Evolutionary conservation across 2,113 vertebrate species (phyloP).

Genomic region (Cryptomyrus ogoouensis): DNA sequence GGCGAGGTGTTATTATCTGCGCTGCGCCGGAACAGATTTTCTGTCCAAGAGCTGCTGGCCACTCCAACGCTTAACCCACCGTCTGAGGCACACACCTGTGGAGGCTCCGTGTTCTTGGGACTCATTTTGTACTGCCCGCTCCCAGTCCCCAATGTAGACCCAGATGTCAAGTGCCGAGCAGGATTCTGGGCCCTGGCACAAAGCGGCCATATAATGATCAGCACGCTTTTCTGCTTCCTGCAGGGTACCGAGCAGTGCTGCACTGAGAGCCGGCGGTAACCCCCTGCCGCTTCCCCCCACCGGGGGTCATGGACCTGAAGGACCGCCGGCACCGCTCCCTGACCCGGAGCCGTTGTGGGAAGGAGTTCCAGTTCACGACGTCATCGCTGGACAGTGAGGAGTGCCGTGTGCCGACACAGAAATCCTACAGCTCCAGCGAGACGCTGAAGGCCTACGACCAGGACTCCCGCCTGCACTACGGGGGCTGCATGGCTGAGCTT

Average conservation of each 20-base stretch:
- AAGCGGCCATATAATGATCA: neutral
- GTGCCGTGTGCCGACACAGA: constrained; percentile 90
- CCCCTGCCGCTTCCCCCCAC: neutral
- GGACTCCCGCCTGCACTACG: constrained; percentile 85
- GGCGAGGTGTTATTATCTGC: neutral
- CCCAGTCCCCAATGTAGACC: neutral
- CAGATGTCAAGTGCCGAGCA: neutral
- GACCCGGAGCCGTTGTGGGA: constrained; percentile 76
- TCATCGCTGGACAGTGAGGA: constrained; percentile 85
- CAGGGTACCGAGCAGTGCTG: constrained; percentile 30
- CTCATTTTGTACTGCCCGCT: neutral
- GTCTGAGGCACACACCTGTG: neutral
- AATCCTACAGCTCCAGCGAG: constrained; percentile 95
- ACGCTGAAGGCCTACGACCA: constrained; percentile 92
- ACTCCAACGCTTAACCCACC: neutral
- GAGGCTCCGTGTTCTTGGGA: neutral
- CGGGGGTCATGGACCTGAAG: constrained; percentile 78
- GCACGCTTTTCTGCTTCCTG: neutral
- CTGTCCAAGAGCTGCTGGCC: neutral
- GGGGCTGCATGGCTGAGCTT: constrained; percentile 82
- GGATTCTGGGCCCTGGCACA: neutral
- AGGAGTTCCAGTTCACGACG: constrained; percentile 84
- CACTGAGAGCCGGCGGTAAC: neutral
- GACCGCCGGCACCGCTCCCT: constrained; percentile 84
- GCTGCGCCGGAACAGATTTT: neutral